Conservation (phyloP, 2,113 vertebrate genomes). For the Oenanthe melanoleuca region DNA sequence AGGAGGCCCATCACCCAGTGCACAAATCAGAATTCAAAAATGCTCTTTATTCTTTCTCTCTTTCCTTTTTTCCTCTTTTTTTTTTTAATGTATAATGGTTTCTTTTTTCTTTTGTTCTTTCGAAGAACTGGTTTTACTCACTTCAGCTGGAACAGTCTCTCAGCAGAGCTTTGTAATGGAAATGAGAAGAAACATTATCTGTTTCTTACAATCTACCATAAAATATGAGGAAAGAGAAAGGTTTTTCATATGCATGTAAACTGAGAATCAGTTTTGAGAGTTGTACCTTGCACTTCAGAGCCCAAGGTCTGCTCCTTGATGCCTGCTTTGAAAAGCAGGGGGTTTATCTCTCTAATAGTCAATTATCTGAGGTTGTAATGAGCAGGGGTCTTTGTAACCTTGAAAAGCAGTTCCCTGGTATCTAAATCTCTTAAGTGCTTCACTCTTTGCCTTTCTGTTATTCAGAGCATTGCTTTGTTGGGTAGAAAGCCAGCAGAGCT, state of each 20-base stretch:
- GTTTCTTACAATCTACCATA: conserved; percentile 17
- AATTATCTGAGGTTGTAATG: conserved; percentile 31
- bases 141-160: conserved; percentile 14
- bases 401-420: conserved; percentile 16
- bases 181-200: conserved; percentile 38
- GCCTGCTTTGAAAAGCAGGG: conserved; percentile 35
- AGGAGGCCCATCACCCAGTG: background rate
- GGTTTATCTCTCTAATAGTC: conserved; percentile 14
- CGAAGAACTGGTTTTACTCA: conserved; percentile 50
- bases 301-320: conserved; percentile 1
- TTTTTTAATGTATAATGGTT: background rate
- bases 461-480: background rate
- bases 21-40: background rate
- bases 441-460: background rate
- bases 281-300: conserved; percentile 13
- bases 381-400: conserved; percentile 6
- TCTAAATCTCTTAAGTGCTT: background rate
- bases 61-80: background rate
- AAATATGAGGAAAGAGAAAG: background rate
- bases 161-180: conserved; percentile 60
- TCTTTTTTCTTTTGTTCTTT: background rate
- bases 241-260: conserved; percentile 31
- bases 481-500: background rate
- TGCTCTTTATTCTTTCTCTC: background rate
- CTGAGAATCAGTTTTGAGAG: conserved; percentile 12